Evolutionary conservation across 1,140 invertebrate genomes (phyloP), one percentile per base, ranked within the genome.

Genomic region (Ostrea edulis): DNA sequence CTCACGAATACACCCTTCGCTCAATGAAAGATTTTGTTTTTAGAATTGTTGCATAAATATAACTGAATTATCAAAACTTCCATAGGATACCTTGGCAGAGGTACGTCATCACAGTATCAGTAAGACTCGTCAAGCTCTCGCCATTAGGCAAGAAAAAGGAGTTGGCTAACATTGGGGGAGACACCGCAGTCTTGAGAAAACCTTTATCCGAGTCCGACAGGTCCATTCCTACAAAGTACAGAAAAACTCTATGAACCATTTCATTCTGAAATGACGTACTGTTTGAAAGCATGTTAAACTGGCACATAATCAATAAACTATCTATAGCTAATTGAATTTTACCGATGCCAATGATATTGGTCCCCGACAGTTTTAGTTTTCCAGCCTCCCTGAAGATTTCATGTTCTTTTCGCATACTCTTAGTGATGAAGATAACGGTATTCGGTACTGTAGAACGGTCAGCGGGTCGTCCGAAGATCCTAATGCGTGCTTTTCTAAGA

Each of bases 11-110:
- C 1, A 2, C 5, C 35, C 35, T 44, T 44, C 35, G 5, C 35
- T 44, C 35, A 44, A 44, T 44, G 35, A 44, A 5, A 44, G 35
- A 44, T 44, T n/a, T 44, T 44, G 35, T 44, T 44, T 44, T 2
- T 5, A 44, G 35, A 44, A 5, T 44, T 44, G 35, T 44, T 44
- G 35, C 35, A 44, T 44, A 44, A 44, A 44, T 44, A 44, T 44
- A 44, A 5, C 35, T 5, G 35, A 44, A 44, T 1, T 44, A n/a
- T n/a, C n/a, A n/a, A n/a, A n/a, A n/a, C n/a, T n/a, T n/a, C n/a
- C n/a, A n/a, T n/a, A n/a, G n/a, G n/a, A n/a, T 91, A 93, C 93
- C 93, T 82, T 93, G 88, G 88, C 93, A 94, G 29, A 94, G 91
- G 82, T 91, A 92, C 12, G 90, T 88, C 81, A 92, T 88, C 11